Evolutionary conservation across 2,797 vertebrate species (phyloP).

Genomic region (Alfaro cultratus): DNA sequence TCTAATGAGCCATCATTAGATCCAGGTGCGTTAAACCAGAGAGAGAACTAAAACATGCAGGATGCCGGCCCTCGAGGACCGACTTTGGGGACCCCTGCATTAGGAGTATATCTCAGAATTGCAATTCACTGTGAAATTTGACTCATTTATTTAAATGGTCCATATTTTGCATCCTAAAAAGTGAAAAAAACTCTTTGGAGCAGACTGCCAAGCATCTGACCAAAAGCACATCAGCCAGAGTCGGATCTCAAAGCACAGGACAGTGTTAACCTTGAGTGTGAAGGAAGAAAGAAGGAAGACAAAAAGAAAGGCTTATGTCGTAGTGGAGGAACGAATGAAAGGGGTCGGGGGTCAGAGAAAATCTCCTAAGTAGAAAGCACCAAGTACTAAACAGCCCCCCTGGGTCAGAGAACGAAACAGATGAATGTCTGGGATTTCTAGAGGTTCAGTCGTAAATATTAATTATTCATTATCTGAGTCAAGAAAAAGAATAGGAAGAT

Average conservation of each 20-base stretch:
- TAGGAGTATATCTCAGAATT: neutral
- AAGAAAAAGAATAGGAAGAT: slow-evolving; percentile 57
- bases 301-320: slow-evolving; percentile 53
- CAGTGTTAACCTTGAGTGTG: slow-evolving; percentile 59
- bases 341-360: slow-evolving; percentile 59
- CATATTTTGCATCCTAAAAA: slow-evolving; percentile 5
- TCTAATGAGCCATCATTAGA: too few relatives aligned
- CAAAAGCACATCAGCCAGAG: slow-evolving; percentile 26
- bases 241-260: slow-evolving; percentile 34
- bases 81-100: too few relatives aligned
- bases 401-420: slow-evolving; percentile 43
- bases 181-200: slow-evolving; percentile 18
- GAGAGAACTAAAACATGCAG: too few relatives aligned
- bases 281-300: slow-evolving; percentile 46
- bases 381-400: slow-evolving; percentile 47
- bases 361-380: slow-evolving; percentile 64
- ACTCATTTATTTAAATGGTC: slow-evolving; percentile 6
- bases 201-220: slow-evolving; percentile 37
- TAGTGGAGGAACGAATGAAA: slow-evolving; percentile 37
- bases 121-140: slow-evolving; percentile 2
- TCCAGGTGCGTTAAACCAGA: too few relatives aligned
- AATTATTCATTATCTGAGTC: slow-evolving; percentile 63
- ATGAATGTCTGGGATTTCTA: slow-evolving; percentile 53
- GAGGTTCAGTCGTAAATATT: slow-evolving; percentile 50
- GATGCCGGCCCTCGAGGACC: too few relatives aligned